Conservation (phyloP, 2,113 vertebrate genomes). For the Morone saxatilis region DNA sequence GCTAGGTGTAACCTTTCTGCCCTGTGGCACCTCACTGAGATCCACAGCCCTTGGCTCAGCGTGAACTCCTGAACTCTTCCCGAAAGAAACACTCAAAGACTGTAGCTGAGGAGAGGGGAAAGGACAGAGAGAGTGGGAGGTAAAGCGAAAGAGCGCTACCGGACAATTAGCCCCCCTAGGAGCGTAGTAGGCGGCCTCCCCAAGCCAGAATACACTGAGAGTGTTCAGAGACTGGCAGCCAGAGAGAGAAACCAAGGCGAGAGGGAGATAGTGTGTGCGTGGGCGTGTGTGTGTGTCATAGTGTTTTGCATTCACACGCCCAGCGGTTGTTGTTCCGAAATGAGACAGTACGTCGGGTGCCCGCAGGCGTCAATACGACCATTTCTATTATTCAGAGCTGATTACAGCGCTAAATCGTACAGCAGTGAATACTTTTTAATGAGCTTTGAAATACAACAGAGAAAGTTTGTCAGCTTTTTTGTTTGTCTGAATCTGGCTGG, state of each 20-base stretch:
- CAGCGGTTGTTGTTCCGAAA: conserved; percentile 69
- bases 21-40: conserved; percentile 69
- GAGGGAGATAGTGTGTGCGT: conserved; percentile 29
- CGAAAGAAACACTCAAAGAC: conserved; percentile 42
- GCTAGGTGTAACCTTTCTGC: conserved; percentile 76
- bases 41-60: conserved; percentile 58
- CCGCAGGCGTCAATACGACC: conserved; percentile 62
- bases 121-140: conserved; percentile 60
- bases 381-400: conserved; percentile 75
- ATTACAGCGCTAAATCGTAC: conserved; percentile 56
- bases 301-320: conserved; percentile 64
- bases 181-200: conserved; percentile 71
- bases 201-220: conserved; percentile 50
- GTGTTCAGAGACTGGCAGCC: conserved; percentile 35
- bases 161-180: conserved; percentile 78
- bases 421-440: conserved; percentile 71
- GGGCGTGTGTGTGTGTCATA: conserved; percentile 39
- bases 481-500: conserved; percentile 54
- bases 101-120: conserved; percentile 12
- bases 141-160: conserved; percentile 46
- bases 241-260: conserved; percentile 27
- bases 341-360: conserved; percentile 55
- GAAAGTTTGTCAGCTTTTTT: conserved; percentile 65
- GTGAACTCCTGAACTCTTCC: conserved; percentile 61
- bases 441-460: conserved; percentile 66